phyloP scores from a whole-genome alignment of 2,113 vertebrate species.

The Alosa alosa region DNA sequence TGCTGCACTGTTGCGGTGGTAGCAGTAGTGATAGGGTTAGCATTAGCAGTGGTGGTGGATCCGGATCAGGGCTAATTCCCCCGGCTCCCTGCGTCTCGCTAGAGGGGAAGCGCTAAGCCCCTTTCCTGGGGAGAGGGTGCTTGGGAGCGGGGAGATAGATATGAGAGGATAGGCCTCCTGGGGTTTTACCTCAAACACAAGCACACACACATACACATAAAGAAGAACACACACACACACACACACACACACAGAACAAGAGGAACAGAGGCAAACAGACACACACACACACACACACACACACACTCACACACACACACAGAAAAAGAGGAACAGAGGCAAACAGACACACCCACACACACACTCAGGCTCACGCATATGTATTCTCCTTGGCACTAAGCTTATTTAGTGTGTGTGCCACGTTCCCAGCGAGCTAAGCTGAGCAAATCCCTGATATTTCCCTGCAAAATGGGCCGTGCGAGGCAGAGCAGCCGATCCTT shows the following conservation, averaged over 20 bases:
- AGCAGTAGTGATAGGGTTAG: background rate
- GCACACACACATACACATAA: background rate
- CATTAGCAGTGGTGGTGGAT: background rate
- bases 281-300: background rate
- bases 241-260: background rate
- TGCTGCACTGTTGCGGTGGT: background rate
- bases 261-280: background rate
- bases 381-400: slow-evolving; percentile 35
- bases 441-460: slow-evolving; percentile 61
- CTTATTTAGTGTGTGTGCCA: slow-evolving; percentile 52
- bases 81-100: slow-evolving; percentile 30
- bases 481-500: slow-evolving; percentile 26
- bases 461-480: slow-evolving; percentile 46
- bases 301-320: background rate
- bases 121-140: slow-evolving; percentile 41
- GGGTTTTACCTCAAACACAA: slow-evolving; percentile 31
- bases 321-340: no score
- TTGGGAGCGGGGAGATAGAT: slow-evolving; percentile 32
- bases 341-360: no score
- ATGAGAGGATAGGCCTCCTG: slow-evolving; percentile 30
- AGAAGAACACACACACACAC: background rate
- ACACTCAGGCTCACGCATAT: background rate
- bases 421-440: slow-evolving; percentile 51
- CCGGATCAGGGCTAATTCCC: slow-evolving; percentile 33
- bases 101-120: slow-evolving; percentile 29